Conservation (phyloP, 2,888 invertebrate species). For the Rhabditoides inermis region DNA sequence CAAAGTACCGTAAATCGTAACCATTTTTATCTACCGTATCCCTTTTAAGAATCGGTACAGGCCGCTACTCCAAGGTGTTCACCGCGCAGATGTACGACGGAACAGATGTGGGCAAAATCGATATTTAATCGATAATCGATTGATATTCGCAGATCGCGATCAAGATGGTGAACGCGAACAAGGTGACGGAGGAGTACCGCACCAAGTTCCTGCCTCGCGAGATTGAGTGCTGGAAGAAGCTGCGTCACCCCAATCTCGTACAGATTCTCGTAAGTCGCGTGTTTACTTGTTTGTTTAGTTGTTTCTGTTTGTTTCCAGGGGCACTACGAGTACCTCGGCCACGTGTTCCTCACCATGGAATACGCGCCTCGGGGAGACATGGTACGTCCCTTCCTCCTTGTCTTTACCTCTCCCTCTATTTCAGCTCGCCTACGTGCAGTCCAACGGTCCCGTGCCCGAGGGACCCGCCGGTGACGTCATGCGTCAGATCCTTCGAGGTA, state of each 20-base stretch:
- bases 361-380: slow-evolving; percentile 55
- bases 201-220: slow-evolving; percentile 40
- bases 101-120: slow-evolving; percentile 1
- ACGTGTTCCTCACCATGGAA: slow-evolving; percentile 54
- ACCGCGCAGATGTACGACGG: slow-evolving; percentile 16
- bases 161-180: slow-evolving; percentile 30
- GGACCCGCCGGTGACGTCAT: slow-evolving; percentile 52
- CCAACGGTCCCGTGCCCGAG: slow-evolving; percentile 54
- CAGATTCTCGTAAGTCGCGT: background rate
- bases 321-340: slow-evolving; percentile 22
- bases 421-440: slow-evolving; percentile 54
- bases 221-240: slow-evolving; percentile 35
- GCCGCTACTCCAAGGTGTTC: slow-evolving; percentile 41
- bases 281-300: background rate
- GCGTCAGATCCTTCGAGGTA: slow-evolving; percentile 45
- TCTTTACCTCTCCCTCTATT: slow-evolving; percentile 1
- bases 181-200: slow-evolving; percentile 30
- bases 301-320: slow-evolving; percentile 15
- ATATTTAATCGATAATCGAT: too few relatives aligned
- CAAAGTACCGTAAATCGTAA: too few relatives aligned
- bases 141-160: slow-evolving; percentile 32
- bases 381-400: slow-evolving; percentile 11
- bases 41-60: slow-evolving; percentile 40
- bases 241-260: slow-evolving; percentile 21
- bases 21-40: too few relatives aligned